These are phyloP conservation scores for Zaprionus obscuricornis DNA, from an alignment of 2,888 invertebrate species.

Conservation along the genomic window DNA sequence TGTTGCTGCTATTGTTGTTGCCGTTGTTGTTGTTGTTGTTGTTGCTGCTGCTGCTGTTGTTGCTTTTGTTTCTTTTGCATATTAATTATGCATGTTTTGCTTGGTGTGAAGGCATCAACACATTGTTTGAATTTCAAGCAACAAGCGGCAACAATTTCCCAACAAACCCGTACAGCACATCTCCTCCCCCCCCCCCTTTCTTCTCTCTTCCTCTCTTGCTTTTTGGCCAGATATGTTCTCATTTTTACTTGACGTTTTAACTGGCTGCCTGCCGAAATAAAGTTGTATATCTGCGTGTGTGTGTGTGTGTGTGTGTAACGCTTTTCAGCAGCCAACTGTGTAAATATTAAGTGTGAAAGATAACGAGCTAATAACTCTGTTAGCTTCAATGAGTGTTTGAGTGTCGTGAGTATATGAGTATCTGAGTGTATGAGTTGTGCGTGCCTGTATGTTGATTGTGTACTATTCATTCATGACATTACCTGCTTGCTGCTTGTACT, in stretches of 20 bases:
- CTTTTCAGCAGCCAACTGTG: slow-evolving; percentile 60
- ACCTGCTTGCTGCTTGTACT: no score
- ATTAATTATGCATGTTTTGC: slow-evolving; percentile 77
- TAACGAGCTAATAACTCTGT: slow-evolving; percentile 77
- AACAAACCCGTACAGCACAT: neutral
- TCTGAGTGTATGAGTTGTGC: slow-evolving; percentile 1
- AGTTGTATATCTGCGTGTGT: slow-evolving; percentile 3
- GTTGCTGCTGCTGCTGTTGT: slow-evolving; percentile 43
- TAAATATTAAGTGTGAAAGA: slow-evolving; percentile 72
- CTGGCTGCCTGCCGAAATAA: slow-evolving; percentile 20
- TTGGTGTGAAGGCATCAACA: slow-evolving; percentile 80
- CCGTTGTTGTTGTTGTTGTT: no score
- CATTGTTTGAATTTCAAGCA: slow-evolving; percentile 78
- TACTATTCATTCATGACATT: no score
- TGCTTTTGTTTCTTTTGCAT: slow-evolving; percentile 66
- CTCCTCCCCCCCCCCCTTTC: neutral
- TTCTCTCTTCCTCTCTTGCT: slow-evolving; percentile 2
- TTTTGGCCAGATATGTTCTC: no score
- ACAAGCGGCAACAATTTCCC: slow-evolving; percentile 54
- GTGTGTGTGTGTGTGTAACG: slow-evolving; percentile 23
- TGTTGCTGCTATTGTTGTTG: slow-evolving; percentile 22
- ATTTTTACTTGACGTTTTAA: slow-evolving; percentile 22
- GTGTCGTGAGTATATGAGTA: neutral
- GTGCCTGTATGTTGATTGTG: slow-evolving; percentile 10
- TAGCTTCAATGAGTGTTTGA: slow-evolving; percentile 37